These are phyloP conservation scores for Teleopsis dalmanni DNA, from an alignment of 1,140 invertebrate species.

Conservation along the genomic window DNA sequence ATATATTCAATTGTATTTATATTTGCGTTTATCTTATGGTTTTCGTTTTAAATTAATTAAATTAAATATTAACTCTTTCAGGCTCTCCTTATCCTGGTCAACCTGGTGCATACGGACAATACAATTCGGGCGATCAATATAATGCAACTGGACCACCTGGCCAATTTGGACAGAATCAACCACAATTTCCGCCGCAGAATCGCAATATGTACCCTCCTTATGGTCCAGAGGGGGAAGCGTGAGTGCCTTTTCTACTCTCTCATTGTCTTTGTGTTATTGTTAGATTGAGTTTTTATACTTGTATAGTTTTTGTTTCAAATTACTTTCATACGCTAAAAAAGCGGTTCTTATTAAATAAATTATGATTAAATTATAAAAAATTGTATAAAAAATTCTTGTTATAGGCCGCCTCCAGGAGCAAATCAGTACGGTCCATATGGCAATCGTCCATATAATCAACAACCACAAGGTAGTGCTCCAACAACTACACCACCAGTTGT, in stretches of 20 bases:
- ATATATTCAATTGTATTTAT: neutral
- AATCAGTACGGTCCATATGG: slow-evolving; percentile 41
- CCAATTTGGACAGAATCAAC: slow-evolving; percentile 51
- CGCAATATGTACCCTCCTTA: slow-evolving; percentile 68
- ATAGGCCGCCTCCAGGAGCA: slow-evolving; percentile 33
- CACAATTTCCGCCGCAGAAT: slow-evolving; percentile 59
- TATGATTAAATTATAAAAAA: no score
- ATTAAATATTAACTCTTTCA: slow-evolving; percentile 17
- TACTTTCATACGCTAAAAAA: neutral
- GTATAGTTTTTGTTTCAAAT: neutral
- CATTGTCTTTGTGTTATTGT: neutral
- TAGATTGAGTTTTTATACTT: no score
- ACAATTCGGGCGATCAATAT: slow-evolving; percentile 45
- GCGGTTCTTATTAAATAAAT: no score
- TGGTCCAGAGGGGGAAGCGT: slow-evolving; percentile 53
- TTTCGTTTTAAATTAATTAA: slow-evolving; percentile 11
- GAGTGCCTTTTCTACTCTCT: slow-evolving; percentile 25
- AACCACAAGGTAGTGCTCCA: slow-evolving; percentile 33
- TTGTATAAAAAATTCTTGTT: neutral
- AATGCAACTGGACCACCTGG: slow-evolving; percentile 46
- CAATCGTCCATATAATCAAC: slow-evolving; percentile 36
- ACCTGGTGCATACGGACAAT: slow-evolving; percentile 43
- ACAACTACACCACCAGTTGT: slow-evolving; percentile 25
- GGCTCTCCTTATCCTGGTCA: slow-evolving; percentile 49
- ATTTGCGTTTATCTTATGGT: neutral